These are phyloP conservation scores for Phylloscopus whistleri DNA, from an alignment of 2,113 vertebrate species.

Conservation along the genomic window DNA sequence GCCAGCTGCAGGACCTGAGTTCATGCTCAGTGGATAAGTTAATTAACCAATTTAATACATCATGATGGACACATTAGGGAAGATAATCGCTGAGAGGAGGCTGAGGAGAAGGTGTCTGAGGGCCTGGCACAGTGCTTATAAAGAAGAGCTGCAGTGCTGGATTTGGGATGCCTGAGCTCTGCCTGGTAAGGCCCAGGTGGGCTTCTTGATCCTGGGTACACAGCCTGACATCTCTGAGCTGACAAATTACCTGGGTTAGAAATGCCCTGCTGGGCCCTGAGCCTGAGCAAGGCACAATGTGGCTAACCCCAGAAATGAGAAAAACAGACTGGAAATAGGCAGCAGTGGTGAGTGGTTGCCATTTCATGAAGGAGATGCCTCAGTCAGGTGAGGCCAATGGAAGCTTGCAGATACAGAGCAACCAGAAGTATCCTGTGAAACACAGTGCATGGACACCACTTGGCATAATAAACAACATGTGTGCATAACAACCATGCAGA, in stretches of 20 bases:
- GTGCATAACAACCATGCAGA: neutral
- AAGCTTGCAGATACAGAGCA: neutral
- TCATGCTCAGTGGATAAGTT: constrained; percentile 14
- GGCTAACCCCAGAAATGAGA: neutral
- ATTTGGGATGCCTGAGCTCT: neutral
- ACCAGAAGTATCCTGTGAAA: neutral
- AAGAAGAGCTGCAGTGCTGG: neutral
- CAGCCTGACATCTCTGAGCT: neutral
- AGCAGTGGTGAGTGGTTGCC: neutral
- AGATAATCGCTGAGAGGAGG: neutral
- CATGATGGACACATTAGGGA: neutral
- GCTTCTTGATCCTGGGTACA: neutral
- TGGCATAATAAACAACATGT: neutral
- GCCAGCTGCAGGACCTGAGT: neutral
- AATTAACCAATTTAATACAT: constrained; percentile 13
- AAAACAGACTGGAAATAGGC: neutral
- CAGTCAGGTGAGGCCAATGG: neutral
- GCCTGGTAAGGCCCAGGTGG: neutral
- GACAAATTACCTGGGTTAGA: neutral
- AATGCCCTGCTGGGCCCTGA: neutral
- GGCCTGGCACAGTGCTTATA: neutral
- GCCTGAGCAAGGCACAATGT: neutral
- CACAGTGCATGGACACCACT: neutral
- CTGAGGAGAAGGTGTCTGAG: neutral
- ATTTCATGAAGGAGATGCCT: neutral